Evolutionary conservation across 2,113 vertebrate species (phyloP), one percentile per base, ranked within the genome.

Genomic region (Silurus meridionalis): DNA sequence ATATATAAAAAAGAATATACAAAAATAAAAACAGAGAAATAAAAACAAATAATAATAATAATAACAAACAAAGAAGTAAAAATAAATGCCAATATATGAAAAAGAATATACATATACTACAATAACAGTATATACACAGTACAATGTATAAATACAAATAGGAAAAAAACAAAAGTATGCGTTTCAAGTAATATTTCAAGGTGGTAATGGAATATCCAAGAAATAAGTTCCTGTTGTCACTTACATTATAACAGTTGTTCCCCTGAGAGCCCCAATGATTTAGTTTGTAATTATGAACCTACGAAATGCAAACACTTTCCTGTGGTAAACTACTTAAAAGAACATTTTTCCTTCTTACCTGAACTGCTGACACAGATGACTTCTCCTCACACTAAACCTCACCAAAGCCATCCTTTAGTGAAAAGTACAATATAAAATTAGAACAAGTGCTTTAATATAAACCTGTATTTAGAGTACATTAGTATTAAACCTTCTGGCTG

Each of bases 381-480:
- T 63, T 60, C 58, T 60, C 15, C 58, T 60, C 58, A 19, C 4
- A 60, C 15, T 17, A 60, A 60, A 60, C 15, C 19, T 5, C 58
- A 60, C 8, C 21, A 63, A n/a, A 63, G 61, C 2, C 21, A 14
- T 63, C 37, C 37, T 37, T 37, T 2, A 37, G 37, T 37, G 2
- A 37, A 37, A 37, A 63, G 8, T n/a, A 21, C n/a, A 25, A 25
- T 67, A 14, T 25, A 4, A 4, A 25, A 67, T 67, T 67, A 28
- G n/a, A 63, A n/a, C 61, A 67, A 67, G n/a, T n/a, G 64, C 64
- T 67, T 67, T 67, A 67, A 67, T 25, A 67, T 67, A 67, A 28
- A 67, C 10, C 64, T 14, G 23, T 13, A 28, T 11, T 67, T 67
- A 13, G 11, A 28, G 13, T 14, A 23, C 23, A 8, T 64, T 2